Conservation (phyloP, 2,797 vertebrate genomes). For the Bryconaethiops microstoma region DNA sequence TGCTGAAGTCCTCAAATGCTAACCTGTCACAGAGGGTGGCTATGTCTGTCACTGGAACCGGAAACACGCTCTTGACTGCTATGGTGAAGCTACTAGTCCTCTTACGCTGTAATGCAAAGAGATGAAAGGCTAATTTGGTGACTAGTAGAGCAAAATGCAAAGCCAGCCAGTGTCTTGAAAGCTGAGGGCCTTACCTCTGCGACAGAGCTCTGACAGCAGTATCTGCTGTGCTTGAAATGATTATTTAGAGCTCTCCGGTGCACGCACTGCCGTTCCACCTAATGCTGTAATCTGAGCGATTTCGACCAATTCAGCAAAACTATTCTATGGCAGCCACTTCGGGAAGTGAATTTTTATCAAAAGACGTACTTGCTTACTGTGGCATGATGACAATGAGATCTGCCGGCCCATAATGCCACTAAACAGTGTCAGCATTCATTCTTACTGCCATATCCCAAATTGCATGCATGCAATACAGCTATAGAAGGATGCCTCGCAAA, state of each 20-base stretch:
- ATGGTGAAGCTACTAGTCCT: slow-evolving; percentile 34
- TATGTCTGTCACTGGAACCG: too few species aligned
- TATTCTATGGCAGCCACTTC: not conserved
- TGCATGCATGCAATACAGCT: not conserved
- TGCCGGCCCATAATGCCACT: too few species aligned
- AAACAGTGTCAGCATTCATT: not conserved
- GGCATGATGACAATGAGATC: not conserved
- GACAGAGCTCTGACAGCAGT: not conserved
- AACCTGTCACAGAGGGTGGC: not conserved
- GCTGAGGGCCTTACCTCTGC: slow-evolving; percentile 28
- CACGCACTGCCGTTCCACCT: not conserved
- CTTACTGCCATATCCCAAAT: not conserved
- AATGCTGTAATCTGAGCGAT: slow-evolving; percentile 2
- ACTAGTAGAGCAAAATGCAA: slow-evolving; percentile 18
- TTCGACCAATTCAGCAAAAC: slow-evolving; percentile 4
- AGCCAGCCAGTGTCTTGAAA: slow-evolving; percentile 34
- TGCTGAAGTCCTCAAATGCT: too few species aligned
- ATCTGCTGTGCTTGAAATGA: slow-evolving; percentile 16
- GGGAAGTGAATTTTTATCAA: not conserved
- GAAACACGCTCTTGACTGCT: not conserved
- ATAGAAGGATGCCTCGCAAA: not conserved
- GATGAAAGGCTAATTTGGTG: slow-evolving; percentile 49
- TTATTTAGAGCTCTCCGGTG: not conserved
- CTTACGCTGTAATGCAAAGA: slow-evolving; percentile 21
- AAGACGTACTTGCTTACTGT: not conserved